These are phyloP conservation scores for Ctenosaura bakeri DNA, from an alignment of 2,797 vertebrate genomes.

Conservation along the genomic window DNA sequence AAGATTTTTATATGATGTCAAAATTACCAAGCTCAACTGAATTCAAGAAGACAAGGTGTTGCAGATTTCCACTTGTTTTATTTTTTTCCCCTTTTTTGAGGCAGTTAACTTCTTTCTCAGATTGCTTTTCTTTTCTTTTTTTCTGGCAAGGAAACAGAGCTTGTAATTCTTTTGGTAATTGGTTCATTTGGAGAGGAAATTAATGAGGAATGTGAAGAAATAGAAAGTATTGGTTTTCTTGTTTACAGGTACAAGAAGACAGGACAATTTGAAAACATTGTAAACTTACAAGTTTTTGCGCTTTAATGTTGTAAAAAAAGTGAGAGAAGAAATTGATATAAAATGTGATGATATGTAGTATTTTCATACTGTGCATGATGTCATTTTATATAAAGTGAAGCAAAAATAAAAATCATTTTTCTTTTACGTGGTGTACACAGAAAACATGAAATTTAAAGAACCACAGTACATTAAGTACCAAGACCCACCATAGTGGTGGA, in stretches of 20 bases:
- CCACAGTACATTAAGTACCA: slow-evolving; percentile 69
- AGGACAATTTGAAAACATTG: slow-evolving; percentile 46
- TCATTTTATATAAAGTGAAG: slow-evolving; percentile 67
- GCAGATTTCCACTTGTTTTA: slow-evolving; percentile 28
- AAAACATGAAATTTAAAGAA: slow-evolving; percentile 73
- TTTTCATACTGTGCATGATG: slow-evolving; percentile 63
- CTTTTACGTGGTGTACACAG: slow-evolving; percentile 58
- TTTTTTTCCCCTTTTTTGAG: slow-evolving; percentile 27
- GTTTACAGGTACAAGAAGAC: slow-evolving; percentile 55
- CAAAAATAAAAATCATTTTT: slow-evolving; percentile 65
- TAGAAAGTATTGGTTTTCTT: slow-evolving; percentile 50
- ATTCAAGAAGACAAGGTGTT: slow-evolving; percentile 49
- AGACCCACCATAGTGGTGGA: slow-evolving; percentile 74
- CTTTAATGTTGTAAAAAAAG: slow-evolving; percentile 19
- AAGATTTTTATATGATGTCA: neutral
- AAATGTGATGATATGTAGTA: slow-evolving; percentile 29
- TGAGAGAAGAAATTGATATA: slow-evolving; percentile 44
- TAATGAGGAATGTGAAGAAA: slow-evolving; percentile 15
- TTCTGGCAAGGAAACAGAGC: slow-evolving; percentile 28
- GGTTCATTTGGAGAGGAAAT: slow-evolving; percentile 54
- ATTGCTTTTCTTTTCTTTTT: neutral
- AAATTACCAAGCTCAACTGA: neutral
- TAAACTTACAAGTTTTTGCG: slow-evolving; percentile 44
- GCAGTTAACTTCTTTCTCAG: slow-evolving; percentile 4
- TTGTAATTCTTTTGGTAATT: slow-evolving; percentile 41